Evolutionary conservation across 2,113 vertebrate species (phyloP).

Genomic region (Oxygymnocypris stewartii): DNA sequence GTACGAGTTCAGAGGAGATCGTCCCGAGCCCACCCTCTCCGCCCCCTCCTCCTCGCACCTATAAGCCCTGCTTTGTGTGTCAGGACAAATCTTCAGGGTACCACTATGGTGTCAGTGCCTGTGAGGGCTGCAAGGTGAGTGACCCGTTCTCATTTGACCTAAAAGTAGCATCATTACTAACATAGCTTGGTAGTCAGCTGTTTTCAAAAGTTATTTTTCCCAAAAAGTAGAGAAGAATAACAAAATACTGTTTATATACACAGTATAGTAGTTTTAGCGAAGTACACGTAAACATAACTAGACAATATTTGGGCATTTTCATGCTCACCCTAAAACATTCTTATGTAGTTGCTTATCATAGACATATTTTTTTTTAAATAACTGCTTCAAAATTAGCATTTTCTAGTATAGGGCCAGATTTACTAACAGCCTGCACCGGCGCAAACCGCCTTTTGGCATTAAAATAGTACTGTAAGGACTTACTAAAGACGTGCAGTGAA

Average conservation of each 20-base stretch:
- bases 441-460: too few relatives aligned
- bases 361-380: too few relatives aligned
- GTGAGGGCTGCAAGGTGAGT: slow-evolving; percentile 97
- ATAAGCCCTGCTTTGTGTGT: slow-evolving; percentile 98
- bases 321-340: too few relatives aligned
- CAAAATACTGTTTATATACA: background rate
- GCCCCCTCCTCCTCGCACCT: slow-evolving; percentile 91
- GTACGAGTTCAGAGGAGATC: slow-evolving; percentile 96
- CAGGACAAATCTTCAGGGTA: slow-evolving; percentile 98
- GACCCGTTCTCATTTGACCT: background rate
- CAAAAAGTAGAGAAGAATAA: background rate
- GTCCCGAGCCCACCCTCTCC: slow-evolving; percentile 95
- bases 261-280: too few relatives aligned
- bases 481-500: too few relatives aligned
- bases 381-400: too few relatives aligned
- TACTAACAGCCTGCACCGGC: too few relatives aligned
- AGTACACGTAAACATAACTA: too few relatives aligned
- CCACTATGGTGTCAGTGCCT: slow-evolving; percentile 98
- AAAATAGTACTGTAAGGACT: too few relatives aligned
- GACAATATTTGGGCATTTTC: too few relatives aligned
- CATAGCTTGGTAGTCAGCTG: background rate
- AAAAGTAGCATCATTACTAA: background rate
- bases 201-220: background rate
- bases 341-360: too few relatives aligned
- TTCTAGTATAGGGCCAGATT: too few relatives aligned